Evolutionary conservation across 2,797 vertebrate species (phyloP), one percentile per base, ranked within the genome.

Genomic region (Typhlichthys subterraneus): DNA sequence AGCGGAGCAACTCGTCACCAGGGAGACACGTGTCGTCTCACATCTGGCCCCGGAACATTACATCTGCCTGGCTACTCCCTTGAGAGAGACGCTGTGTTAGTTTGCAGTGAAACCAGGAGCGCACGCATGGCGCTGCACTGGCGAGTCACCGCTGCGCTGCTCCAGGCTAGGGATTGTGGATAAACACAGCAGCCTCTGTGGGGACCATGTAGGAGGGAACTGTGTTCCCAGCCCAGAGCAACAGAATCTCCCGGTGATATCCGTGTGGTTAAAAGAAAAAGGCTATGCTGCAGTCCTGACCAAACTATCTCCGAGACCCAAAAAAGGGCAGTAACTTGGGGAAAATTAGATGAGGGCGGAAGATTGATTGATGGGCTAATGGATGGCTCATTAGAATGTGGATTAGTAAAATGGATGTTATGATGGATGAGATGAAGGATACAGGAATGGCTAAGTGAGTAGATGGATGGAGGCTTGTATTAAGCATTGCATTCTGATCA

Each of bases 1-100:
- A 63, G 73, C 73, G 54, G 33, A 38, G 66, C 29, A 61, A 63
- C 69, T 79, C 70, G 74, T 72, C 74, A 56, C 80, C 13, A 75
- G 72, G 82, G 74, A 68, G 67, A 65, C 73, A 73, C 59, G 75
- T 58, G 70, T 76, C 55, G 52, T 77, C 82, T 80, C 87, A 84
- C 88, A 90, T 91, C 89, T 91, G 91, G 81, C 69, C 59, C 76
- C 77, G 76, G 69, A 78, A 87, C 83, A 84, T 73, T 85, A 83
- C 89, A 89, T 91, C 88, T 90, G 91, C 78, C 75, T 75, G 12
- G 11, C 49, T 45, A 19, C 59, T 86, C 88, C 81, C 87, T 69
- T 10, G 80, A 84, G 87, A 79, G 38, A 33, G 11, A 66, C 62
- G 45, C 49, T 81, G 82, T 80, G 5, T 38, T 5, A 38, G 81